Evolutionary conservation across 2,797 vertebrate species (phyloP).

Genomic region (Diplodus sargus): DNA sequence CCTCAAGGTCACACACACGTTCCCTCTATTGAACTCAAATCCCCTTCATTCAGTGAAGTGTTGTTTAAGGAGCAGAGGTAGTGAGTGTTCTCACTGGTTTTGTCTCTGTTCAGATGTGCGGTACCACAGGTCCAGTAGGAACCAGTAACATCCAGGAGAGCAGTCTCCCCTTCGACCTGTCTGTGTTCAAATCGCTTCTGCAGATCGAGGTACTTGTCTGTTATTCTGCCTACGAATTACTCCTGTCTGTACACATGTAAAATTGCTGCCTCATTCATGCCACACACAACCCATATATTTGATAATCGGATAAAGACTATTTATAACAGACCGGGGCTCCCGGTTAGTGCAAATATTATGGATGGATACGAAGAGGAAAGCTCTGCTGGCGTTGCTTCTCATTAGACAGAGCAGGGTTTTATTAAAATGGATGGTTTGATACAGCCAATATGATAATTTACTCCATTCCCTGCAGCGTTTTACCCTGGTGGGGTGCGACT

Average conservation of each 20-base stretch:
- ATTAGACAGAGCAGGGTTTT: background rate
- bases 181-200: conserved; percentile 94
- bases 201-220: conserved; percentile 91
- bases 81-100: conserved; percentile 8
- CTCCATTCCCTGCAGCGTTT: too few relatives aligned
- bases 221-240: background rate
- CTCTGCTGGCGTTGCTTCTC: background rate
- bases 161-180: conserved; percentile 92
- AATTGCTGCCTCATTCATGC: background rate
- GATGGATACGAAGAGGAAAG: too few relatives aligned
- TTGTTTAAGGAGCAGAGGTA: background rate
- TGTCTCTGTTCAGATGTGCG: conserved; percentile 86
- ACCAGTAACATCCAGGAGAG: conserved; percentile 96
- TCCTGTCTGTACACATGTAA: background rate
- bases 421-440: background rate
- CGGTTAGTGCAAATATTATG: background rate
- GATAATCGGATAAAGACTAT: background rate
- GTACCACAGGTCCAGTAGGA: conserved; percentile 90
- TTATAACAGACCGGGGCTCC: background rate
- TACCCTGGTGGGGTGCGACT: too few relatives aligned
- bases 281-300: background rate
- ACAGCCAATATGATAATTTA: background rate
- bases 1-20: conserved; percentile 88
- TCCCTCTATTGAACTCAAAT: background rate
- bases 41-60: too few relatives aligned